phyloP scores from a whole-genome alignment of 2,113 vertebrate genomes.

The Leptobrachium leishanense region DNA sequence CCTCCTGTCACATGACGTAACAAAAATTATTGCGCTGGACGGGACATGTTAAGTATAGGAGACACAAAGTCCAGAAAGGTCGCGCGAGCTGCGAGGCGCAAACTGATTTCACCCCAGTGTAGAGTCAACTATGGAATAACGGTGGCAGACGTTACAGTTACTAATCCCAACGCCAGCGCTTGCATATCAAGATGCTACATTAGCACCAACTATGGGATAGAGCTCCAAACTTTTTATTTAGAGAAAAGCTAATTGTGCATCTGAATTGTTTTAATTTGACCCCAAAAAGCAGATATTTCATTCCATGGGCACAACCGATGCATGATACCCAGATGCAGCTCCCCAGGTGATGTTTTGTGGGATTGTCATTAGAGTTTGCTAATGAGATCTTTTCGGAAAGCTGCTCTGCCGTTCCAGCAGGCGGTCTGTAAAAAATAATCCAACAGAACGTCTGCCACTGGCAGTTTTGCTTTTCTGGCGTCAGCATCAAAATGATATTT shows the following conservation, averaged over 20 bases:
- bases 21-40: no score
- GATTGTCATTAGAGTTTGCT: conserved; percentile 56
- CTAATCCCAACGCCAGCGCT: no score
- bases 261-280: conserved; percentile 28
- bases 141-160: no score
- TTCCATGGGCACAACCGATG: conserved; percentile 47
- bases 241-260: neutral
- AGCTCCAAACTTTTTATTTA: neutral
- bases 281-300: conserved; percentile 45
- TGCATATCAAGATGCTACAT: no score
- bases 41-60: no score
- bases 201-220: no score
- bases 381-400: conserved; percentile 57
- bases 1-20: no score
- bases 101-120: no score
- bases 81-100: no score
- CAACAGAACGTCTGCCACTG: conserved; percentile 48
- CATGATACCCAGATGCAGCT: conserved; percentile 52
- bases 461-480: conserved; percentile 41
- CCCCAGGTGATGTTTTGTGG: conserved; percentile 55
- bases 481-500: neutral
- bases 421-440: conserved; percentile 46
- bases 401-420: conserved; percentile 50
- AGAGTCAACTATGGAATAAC: no score
- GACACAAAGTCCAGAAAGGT: no score